These are phyloP conservation scores for Oscheius sp. DNA, from an alignment of 2,888 invertebrate species.

Conservation along the genomic window DNA sequence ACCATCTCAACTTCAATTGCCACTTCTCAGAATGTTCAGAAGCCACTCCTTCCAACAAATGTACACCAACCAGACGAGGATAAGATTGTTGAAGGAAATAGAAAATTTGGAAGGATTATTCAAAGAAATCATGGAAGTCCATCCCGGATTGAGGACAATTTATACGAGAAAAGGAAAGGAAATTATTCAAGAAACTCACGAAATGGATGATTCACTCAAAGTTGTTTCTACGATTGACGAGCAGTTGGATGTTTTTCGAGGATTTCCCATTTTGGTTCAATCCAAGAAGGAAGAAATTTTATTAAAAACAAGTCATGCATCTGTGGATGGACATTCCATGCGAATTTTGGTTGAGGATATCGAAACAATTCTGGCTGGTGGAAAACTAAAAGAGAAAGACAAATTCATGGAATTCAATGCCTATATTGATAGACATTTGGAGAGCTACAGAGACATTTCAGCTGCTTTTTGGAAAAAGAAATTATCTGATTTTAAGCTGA, in stretches of 20 bases:
- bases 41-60: not conserved
- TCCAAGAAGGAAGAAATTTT: not conserved
- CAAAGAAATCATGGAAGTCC: not conserved
- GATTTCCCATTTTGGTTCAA: not conserved
- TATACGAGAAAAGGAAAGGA: conserved; percentile 3
- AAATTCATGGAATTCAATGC: not conserved
- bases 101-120: not conserved
- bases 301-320: conserved; percentile 7
- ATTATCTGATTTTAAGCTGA: not conserved
- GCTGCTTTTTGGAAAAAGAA: not conserved
- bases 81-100: not conserved
- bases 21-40: conserved; percentile 5
- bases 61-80: not conserved
- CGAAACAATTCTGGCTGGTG: not conserved
- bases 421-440: not conserved
- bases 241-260: not conserved
- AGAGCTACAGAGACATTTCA: not conserved
- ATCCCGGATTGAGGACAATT: not conserved
- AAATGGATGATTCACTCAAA: not conserved
- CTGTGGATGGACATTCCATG: conserved; percentile 22
- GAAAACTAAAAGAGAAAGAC: not conserved
- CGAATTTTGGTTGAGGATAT: conserved; percentile 5
- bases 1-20: conserved; percentile 2
- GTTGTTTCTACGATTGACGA: not conserved
- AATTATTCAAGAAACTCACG: not conserved